Base-by-base conservation (phyloP, 2,113 vertebrate species). In the Merops nubicus region DNA sequence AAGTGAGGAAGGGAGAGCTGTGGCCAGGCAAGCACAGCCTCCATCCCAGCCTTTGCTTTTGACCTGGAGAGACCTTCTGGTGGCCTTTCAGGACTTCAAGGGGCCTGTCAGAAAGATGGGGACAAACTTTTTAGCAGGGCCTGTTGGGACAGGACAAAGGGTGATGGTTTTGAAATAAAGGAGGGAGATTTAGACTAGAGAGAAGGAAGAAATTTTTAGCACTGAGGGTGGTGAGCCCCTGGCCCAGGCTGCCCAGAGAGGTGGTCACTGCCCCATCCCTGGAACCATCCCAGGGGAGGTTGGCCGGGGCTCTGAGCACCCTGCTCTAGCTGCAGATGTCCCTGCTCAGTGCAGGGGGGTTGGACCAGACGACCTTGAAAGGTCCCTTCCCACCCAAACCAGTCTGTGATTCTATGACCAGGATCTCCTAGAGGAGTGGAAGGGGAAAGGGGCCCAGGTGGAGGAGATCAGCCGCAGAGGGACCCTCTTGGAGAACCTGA, bases 351-450 rank as follows among this genome's bases (percentile, higher is more conserved):
- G 22, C 57, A 60, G 57, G 57, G n/a, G 33, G 57, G n/a, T 36
- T 65, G 63, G 40, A 22, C 40, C 20, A 9, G 63, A 43, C 33
- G 29, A 5, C 40, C 21, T 29, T 65, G 40, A 43, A 15, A 65
- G 40, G 63, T 65, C 63, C 29, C 29, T 43, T 43, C 63, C 63
- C 14, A 33, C 28, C 28, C 63, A 65, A 22, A 21, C 29, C 19
- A 33, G 31, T 65, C 17, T 19, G 21, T 65, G 63, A 31, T 65
- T 65, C 40, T 43, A 10, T 65, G 63, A 31, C 51, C 97, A 99
- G 99, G 98, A 98, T 86, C 97, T 99, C 45, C 86, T 99, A 85
- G 97, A 96, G 48, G 99, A 99, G 85, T 99, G 99, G 99, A 96
- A 98, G 88, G 98, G 97, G 8, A 99, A 99, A 63, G 97, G 97